Evolutionary conservation across 2,113 vertebrate genomes (phyloP), one percentile per base, ranked within the genome.

Genomic region (Garra rufa): DNA sequence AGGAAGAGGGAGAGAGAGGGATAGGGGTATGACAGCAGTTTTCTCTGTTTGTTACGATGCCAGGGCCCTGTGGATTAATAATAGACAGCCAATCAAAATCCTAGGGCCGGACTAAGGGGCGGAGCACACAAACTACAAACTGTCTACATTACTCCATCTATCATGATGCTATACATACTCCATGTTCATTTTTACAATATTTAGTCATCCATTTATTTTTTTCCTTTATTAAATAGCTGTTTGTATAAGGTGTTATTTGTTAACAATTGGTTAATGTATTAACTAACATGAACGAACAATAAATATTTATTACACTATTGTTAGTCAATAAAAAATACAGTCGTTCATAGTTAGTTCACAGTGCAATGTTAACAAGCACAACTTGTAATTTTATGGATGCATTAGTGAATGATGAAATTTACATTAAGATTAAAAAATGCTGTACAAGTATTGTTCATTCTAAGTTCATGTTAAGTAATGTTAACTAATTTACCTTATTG

Each of bases 61-160:
- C 76, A 52, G 41, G 11, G 63, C 63, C 65, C 74, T 70, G 21
- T 41, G 63, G 77, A 76, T 84, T 89, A 89, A 85, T 84, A 84
- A 87, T 89, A 87, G 86, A 76, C 73, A 87, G 43, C 88, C 88
- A 87, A 84, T 87, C 46, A 82, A 59, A 75, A 81, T 13, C 43
- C 24, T 59, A 77, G 46, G 43, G 6, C 61, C n/a, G 48, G 69
- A 80, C 38, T 43, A 44, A 83, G 70, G 44, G 78, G 84, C 4
- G 50, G 84, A 50, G 82, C 43, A 76, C 24, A 48, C 19, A 65
- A 71, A 69, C 19, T 46, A 55, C 77, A 63, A n/a, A 48, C 69
- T 30, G 69, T 76, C 81, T 41, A 83, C 61, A 65, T 77, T 41
- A 81, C 9, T 80, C 11, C 3, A 55, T 24, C 52, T 74, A 26